Conservation (phyloP, 2,113 vertebrate genomes). For the Lophura nycthemera region DNA sequence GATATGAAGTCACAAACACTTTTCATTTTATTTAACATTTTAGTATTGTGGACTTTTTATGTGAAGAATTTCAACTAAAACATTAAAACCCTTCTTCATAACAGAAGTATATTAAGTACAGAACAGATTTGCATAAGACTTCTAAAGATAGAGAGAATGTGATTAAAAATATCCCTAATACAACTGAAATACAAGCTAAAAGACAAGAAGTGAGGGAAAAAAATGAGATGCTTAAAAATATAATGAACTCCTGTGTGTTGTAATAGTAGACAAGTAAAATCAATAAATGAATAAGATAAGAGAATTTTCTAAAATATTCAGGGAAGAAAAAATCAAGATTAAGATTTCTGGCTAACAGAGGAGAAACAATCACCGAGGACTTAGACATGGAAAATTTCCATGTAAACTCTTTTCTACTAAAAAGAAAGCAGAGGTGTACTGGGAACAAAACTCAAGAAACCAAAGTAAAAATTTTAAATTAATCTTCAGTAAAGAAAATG, state of each 20-base stretch:
- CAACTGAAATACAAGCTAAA: not conserved
- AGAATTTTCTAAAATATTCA: not conserved
- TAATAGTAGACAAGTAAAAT: not conserved
- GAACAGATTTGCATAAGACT: conserved; percentile 36
- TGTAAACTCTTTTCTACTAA: not conserved
- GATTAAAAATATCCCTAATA: conserved; percentile 9
- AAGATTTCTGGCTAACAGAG: not conserved
- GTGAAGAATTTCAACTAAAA: conserved; percentile 33
- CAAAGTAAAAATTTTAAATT: not conserved
- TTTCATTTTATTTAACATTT: conserved; percentile 26
- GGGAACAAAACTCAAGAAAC: not conserved
- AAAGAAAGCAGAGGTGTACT: not conserved
- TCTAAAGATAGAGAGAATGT: not conserved
- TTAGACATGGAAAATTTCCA: not conserved
- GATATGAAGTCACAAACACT: not conserved
- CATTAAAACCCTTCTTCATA: conserved; percentile 21
- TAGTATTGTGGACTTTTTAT: not conserved
- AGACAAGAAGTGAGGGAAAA: conserved; percentile 6
- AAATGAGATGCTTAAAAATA: conserved; percentile 38
- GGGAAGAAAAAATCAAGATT: not conserved
- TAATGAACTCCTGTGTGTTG: not conserved
- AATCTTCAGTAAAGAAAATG: not conserved
- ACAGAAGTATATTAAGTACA: not conserved
- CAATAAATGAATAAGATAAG: not conserved
- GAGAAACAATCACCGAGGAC: not conserved